Evolutionary conservation across 2,113 vertebrate species (phyloP).

Genomic region (Chlorodrepanis virens): DNA sequence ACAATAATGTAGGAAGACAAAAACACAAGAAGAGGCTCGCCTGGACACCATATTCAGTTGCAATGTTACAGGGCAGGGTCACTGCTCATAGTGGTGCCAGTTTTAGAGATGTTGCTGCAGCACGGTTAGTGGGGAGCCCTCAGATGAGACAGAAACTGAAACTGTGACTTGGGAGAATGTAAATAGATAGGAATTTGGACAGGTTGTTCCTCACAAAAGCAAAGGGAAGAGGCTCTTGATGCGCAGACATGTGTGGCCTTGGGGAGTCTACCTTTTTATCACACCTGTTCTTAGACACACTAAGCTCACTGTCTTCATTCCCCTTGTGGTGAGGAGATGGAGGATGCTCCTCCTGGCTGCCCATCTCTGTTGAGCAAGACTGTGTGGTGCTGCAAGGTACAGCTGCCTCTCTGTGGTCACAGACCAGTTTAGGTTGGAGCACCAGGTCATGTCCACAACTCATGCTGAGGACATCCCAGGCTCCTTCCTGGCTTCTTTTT

Average conservation of each 20-base stretch:
- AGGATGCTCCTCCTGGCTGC: neutral
- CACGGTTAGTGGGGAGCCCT: rapidly evolving
- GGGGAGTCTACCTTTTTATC: neutral
- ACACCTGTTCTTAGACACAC: neutral
- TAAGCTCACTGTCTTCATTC: neutral
- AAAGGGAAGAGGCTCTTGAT: neutral
- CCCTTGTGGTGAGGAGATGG: neutral
- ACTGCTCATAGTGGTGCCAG: neutral
- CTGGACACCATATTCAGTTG: neutral
- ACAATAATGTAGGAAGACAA: neutral
- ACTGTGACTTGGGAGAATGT: neutral
- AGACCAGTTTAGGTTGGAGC: neutral
- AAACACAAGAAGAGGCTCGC: neutral
- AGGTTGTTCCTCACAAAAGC: neutral
- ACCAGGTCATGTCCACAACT: neutral
- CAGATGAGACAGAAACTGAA: neutral
- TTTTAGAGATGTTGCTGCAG: neutral
- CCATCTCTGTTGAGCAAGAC: neutral
- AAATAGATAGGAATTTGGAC: neutral
- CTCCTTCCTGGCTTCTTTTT: neutral
- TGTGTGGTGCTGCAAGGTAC: rapidly evolving
- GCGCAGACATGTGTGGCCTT: neutral
- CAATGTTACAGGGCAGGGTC: rapidly evolving
- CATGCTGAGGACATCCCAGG: rapidly evolving
- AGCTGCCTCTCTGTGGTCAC: neutral